Evolutionary conservation across 2,113 vertebrate species (phyloP).

Genomic region (Aegotheles bennettii): DNA sequence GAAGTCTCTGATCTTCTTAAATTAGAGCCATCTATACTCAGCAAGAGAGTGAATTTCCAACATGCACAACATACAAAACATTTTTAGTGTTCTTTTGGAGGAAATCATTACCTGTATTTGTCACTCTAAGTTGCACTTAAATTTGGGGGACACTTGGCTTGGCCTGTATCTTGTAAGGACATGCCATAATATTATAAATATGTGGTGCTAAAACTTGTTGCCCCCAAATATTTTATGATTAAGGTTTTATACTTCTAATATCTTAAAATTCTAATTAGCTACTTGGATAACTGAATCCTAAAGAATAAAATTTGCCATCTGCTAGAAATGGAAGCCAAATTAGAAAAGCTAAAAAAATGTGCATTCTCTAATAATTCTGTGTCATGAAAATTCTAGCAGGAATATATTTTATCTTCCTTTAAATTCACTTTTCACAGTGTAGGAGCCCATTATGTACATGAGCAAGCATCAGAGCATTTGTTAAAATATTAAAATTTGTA

Average conservation of each 20-base stretch:
- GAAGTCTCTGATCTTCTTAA: background rate
- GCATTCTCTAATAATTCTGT: conserved; percentile 2
- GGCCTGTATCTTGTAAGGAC: background rate
- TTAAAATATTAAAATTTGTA: conserved; percentile 16
- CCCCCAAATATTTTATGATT: background rate
- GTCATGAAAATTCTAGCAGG: background rate
- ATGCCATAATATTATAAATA: background rate
- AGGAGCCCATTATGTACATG: background rate
- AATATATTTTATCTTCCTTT: background rate
- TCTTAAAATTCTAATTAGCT: conserved; percentile 31
- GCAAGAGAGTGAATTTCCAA: background rate
- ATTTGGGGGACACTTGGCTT: background rate
- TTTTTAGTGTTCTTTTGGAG: background rate
- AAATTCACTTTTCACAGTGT: background rate
- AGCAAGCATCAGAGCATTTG: background rate
- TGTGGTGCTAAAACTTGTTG: background rate
- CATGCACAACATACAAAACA: background rate
- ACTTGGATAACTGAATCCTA: conserved; percentile 30
- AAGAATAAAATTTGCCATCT: conserved; percentile 59
- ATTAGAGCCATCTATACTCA: background rate
- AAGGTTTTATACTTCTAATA: background rate
- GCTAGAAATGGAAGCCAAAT: conserved; percentile 23
- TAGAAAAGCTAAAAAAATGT: background rate
- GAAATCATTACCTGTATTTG: rapidly evolving
- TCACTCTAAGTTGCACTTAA: background rate